Evolutionary conservation across 2,888 invertebrate genomes (phyloP).

Genomic region (Cephus runcator): DNA sequence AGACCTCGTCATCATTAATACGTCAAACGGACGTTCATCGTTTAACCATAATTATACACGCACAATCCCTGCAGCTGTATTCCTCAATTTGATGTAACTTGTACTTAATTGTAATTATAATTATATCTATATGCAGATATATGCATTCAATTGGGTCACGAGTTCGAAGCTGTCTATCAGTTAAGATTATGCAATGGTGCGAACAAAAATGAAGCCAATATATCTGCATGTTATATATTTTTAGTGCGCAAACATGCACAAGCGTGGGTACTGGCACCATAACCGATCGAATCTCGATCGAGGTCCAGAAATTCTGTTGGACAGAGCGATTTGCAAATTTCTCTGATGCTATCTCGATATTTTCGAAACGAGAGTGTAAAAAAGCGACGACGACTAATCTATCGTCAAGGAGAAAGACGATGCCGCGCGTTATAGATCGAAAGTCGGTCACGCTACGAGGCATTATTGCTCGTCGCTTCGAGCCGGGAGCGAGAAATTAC

Average conservation of each 20-base stretch:
- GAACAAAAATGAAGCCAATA: not conserved
- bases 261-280: not conserved
- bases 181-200: not conserved
- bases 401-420: not conserved
- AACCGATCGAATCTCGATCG: not conserved
- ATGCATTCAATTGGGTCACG: not conserved
- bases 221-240: not conserved
- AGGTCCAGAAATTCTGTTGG: not conserved
- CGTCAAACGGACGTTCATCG: not conserved
- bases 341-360: not conserved
- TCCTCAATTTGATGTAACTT: not conserved
- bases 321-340: not conserved
- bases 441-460: not conserved
- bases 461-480: not conserved
- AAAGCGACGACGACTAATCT: not conserved
- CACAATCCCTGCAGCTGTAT: not conserved
- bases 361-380: not conserved
- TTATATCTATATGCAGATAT: not conserved
- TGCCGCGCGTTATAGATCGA: not conserved
- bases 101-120: not conserved
- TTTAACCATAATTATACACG: not conserved
- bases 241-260: not conserved
- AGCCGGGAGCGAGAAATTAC: not conserved
- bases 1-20: not conserved
- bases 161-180: not conserved